Conservation (phyloP, 2,888 invertebrate species). For the Pseudolycoriella hygida region DNA sequence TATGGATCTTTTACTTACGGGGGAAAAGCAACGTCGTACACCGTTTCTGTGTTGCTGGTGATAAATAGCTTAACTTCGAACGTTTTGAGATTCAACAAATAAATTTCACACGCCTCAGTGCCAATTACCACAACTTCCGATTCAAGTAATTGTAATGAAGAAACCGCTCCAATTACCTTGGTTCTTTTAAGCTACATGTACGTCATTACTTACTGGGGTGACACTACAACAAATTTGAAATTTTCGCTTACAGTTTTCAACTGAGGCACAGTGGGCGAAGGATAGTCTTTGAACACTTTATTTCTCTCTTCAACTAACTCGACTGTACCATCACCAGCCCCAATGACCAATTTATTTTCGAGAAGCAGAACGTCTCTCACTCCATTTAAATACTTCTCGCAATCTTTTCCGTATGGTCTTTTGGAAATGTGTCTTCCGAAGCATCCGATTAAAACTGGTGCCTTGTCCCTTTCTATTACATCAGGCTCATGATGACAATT, state of each 20-base stretch:
- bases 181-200: conserved; percentile 33
- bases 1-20: conserved; percentile 33
- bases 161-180: conserved; percentile 47
- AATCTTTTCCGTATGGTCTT: conserved; percentile 25
- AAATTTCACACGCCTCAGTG: conserved; percentile 65
- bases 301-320: conserved; percentile 49
- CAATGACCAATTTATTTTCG: conserved; percentile 47
- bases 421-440: conserved; percentile 29
- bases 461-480: conserved; percentile 15
- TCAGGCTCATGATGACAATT: conserved; percentile 38
- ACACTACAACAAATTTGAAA: not conserved
- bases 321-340: conserved; percentile 70
- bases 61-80: conserved; percentile 52
- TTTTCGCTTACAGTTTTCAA: conserved; percentile 31
- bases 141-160: conserved; percentile 48
- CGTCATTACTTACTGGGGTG: not conserved
- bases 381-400: conserved; percentile 26
- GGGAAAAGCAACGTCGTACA: conserved; percentile 72
- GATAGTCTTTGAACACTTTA: conserved; percentile 24
- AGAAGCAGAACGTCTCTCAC: conserved; percentile 46
- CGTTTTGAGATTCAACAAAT: conserved; percentile 46
- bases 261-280: conserved; percentile 36
- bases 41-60: conserved; percentile 65
- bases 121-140: conserved; percentile 51
- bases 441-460: conserved; percentile 32